Evolutionary conservation across 1,140 invertebrate species (phyloP), one percentile per base, ranked within the genome.

Genomic region (Solenopsis fugax): DNA sequence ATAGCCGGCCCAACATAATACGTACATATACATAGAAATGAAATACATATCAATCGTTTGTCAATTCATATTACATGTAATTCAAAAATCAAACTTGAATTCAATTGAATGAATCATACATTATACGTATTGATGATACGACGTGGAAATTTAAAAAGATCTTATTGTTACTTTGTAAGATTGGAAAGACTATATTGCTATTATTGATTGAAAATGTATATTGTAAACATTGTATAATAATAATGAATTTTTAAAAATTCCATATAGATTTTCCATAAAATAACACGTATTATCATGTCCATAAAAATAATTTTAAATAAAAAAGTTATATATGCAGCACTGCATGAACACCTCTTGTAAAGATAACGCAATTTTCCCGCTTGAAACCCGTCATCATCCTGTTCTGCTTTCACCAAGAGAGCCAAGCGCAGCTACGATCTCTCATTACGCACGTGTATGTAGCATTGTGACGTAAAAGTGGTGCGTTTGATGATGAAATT

Each of bases 401-500:
- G 76, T 87, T 81, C 72, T 87, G 75, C 85, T 90, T 90, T 89
- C 88, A 34, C 81, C 48, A 21, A 21, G 4, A 73, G 45, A 52
- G 29, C 29, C 29, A 64, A 54, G 37, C 21, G 56, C 41, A 54
- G 56, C 16, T n/a, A 48, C 48, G 69, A 82, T 87, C 64, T 60
- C 60, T 87, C 41, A 75, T 89, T 89, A 72, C 69, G 67, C 45
- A 56, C 37, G 41, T 58, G 52, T 69, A 65, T 69, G n/a, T 21
- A 34, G 16, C 50, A 71, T 89, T 71, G 54, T 89, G 87, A 89
- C 18, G 87, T 62, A 86, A 89, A 71, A 87, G 52, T 84, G 45
- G 60, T 13, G n/a, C 34, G 81, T 89, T 64, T 78, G 48, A 81
- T 64, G 75, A 86, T 76, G 69, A 89, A 89, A 86, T 86, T 89